These are phyloP conservation scores for Heliothis virescens DNA, from an alignment of 1,140 invertebrate genomes.

Conservation along the genomic window DNA sequence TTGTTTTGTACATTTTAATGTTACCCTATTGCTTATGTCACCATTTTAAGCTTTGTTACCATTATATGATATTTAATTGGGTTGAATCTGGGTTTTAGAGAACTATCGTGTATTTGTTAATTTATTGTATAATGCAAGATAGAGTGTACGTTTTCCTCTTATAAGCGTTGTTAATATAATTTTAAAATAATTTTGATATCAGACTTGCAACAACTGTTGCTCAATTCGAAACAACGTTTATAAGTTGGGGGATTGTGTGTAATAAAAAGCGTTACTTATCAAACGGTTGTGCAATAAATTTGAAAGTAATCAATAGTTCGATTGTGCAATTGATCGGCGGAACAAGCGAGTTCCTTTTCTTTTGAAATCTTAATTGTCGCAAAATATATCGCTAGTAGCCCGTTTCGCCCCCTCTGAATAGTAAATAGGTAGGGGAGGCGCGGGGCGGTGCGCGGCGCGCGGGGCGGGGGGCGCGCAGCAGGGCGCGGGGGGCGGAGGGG, in stretches of 20 bases:
- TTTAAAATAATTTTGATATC: slow-evolving; percentile 34
- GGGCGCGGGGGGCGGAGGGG: slow-evolving; percentile 15
- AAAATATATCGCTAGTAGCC: slow-evolving; percentile 80
- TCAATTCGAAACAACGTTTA: slow-evolving; percentile 49
- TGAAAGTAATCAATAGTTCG: slow-evolving; percentile 55
- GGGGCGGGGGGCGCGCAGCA: slow-evolving; percentile 45
- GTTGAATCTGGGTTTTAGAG: slow-evolving; percentile 59
- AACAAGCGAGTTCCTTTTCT: slow-evolving; percentile 70
- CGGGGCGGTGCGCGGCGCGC: slow-evolving; percentile 46
- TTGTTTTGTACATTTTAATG: slow-evolving; percentile 70
- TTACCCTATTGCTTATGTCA: slow-evolving; percentile 74
- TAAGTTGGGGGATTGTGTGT: slow-evolving; percentile 48
- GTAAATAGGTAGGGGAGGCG: slow-evolving; percentile 77
- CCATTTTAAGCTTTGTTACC: slow-evolving; percentile 81
- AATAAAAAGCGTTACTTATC: slow-evolving; percentile 56
- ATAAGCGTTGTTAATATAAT: slow-evolving; percentile 10
- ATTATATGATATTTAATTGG: slow-evolving; percentile 70
- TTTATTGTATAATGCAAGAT: slow-evolving; percentile 65
- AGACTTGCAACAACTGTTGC: slow-evolving; percentile 31
- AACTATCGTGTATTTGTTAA: slow-evolving; percentile 68
- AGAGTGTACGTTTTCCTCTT: slow-evolving; percentile 34
- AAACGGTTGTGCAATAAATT: slow-evolving; percentile 75
- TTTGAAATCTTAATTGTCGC: slow-evolving; percentile 83
- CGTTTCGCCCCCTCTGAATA: slow-evolving; percentile 81
- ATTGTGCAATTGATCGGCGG: slow-evolving; percentile 69